phyloP scores from a whole-genome alignment of 2,113 vertebrate genomes.

The Podocnemis expansa region DNA sequence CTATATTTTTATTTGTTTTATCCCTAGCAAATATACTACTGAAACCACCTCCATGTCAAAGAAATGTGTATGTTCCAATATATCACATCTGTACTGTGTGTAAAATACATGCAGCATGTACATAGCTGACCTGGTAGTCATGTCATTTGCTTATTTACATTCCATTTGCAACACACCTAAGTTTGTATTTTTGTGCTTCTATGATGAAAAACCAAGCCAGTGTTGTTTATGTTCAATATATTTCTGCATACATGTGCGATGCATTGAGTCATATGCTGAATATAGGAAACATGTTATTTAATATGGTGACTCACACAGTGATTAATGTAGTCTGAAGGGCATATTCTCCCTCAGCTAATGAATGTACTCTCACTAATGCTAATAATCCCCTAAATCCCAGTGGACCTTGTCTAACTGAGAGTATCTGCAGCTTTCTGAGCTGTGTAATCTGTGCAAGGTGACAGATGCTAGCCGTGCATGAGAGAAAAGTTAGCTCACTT shows the following conservation, averaged over 20 bases:
- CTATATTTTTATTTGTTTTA: background rate
- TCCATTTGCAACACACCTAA: background rate
- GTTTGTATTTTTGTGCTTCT: background rate
- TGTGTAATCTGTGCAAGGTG: background rate
- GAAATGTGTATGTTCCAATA: background rate
- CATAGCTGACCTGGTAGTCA: background rate
- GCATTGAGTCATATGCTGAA: constrained; percentile 37
- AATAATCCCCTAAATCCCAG: constrained; percentile 21
- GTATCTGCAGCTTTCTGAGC: background rate
- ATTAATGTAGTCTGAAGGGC: constrained; percentile 38
- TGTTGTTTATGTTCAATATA: background rate
- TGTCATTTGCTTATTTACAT: background rate
- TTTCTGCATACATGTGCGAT: background rate
- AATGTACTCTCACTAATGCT: constrained; percentile 28
- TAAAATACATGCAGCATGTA: background rate
- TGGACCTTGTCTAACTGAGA: background rate
- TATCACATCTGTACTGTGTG: background rate
- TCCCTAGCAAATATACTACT: background rate
- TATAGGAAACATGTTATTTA: constrained; percentile 49
- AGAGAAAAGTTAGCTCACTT: background rate
- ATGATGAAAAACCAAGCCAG: background rate
- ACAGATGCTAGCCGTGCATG: background rate
- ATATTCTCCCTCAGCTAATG: constrained; percentile 16
- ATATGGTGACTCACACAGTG: constrained; percentile 43
- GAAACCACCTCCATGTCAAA: background rate